Conservation (phyloP, 2,888 invertebrate genomes). For the Platycnemis pennipes region DNA sequence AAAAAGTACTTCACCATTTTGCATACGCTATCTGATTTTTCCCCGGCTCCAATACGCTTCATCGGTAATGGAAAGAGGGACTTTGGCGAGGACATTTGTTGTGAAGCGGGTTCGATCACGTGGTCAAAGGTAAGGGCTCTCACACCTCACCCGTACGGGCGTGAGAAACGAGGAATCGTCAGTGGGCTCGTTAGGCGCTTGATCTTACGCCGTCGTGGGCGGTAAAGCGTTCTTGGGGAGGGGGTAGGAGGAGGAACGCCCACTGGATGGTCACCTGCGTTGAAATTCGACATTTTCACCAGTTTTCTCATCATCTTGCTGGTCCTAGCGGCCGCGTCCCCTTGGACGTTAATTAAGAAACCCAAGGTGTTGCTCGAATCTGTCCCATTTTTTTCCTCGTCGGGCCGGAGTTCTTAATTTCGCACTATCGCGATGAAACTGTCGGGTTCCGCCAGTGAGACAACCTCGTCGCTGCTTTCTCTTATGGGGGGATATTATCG, state of each 20-base stretch:
- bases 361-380: background rate
- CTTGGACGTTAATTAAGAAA: background rate
- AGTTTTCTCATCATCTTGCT: background rate
- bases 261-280: background rate
- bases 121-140: background rate
- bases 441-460: background rate
- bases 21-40: too few species aligned
- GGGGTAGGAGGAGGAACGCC: background rate
- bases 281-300: background rate
- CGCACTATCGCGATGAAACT: background rate
- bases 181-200: background rate
- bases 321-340: background rate
- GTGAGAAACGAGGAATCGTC: background rate
- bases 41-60: background rate
- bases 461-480: constrained; percentile 2
- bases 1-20: too few species aligned
- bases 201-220: background rate
- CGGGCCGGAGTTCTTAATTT: background rate
- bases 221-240: background rate
- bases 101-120: background rate
- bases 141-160: background rate
- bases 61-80: background rate
- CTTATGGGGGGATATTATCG: background rate
- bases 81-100: background rate
- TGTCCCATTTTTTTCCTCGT: background rate